Evolutionary conservation across 2,113 vertebrate species (phyloP).

Genomic region (Psophia crepitans): DNA sequence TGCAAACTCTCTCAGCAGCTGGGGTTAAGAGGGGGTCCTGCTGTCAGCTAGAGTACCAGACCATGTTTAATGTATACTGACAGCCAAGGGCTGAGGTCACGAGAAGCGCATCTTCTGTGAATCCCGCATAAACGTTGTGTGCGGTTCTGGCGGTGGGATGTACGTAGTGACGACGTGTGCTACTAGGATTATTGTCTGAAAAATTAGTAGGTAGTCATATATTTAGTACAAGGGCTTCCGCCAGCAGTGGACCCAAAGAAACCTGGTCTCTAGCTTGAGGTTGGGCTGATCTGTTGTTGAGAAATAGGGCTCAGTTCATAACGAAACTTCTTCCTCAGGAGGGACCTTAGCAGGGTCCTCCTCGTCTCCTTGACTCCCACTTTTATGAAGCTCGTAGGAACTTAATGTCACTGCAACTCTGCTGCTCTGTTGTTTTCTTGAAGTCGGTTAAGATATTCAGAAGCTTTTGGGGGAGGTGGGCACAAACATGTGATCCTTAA

Average conservation of each 20-base stretch:
- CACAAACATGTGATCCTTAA: background rate
- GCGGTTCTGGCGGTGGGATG: accelerated
- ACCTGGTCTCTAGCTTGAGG: background rate
- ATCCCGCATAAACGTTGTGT: background rate
- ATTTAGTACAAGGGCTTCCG: background rate
- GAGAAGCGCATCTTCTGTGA: background rate
- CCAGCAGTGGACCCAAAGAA: background rate
- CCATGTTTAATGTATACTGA: background rate
- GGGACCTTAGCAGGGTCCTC: background rate
- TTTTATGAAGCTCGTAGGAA: background rate
- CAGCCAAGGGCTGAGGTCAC: background rate
- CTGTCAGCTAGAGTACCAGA: background rate
- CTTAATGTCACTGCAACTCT: background rate
- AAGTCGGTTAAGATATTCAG: accelerated
- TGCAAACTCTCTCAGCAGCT: background rate
- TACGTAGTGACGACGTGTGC: too few relatives aligned
- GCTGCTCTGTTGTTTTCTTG: background rate
- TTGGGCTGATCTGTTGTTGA: background rate
- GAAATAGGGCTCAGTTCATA: background rate
- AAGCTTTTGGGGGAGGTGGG: background rate
- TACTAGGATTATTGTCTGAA: background rate
- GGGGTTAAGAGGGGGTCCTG: background rate
- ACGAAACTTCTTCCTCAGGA: background rate
- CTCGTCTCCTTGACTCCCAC: background rate
- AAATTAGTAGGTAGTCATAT: background rate